Evolutionary conservation across 1,140 invertebrate species (phyloP), one percentile per base, ranked within the genome.

Genomic region (Drosophila micromelanica): DNA sequence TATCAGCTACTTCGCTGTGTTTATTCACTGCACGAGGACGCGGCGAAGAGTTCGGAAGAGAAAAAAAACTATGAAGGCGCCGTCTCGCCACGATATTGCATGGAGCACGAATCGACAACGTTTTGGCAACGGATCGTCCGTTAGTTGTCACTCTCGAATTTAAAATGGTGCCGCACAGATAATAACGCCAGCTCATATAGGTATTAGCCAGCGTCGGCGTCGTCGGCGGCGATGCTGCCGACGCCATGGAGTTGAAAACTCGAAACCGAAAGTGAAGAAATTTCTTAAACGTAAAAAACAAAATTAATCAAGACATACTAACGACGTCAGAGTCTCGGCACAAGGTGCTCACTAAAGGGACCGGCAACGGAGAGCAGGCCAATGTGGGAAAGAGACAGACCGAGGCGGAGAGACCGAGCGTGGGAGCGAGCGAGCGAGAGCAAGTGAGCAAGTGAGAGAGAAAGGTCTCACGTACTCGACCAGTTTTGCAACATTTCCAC

Each of bases 101-200:
- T 52, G 52, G 45, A 32, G 27, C 15, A 38, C 35, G 52, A 40
- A 73, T 52, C 52, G 43, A 55, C 43, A 35, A 59, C 37, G 46
- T 48, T 55, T 62, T 43, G 54, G 56, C 48, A 51, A 69, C 52
- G 57, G 73, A 38, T 61, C 61, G 79, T 80, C 80, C 81, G 90
- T 76, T 74, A 75, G 75, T 91, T 87, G 75, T 84, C 90, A 81
- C 85, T 84, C 76, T 82, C 82, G 78, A 74, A 71, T 87, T 84
- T 38, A 87, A 91, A 91, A 91, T 91, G 90, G 76, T 91, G 81
- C 73, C 67, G 78, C 69, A 64, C 46, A 71, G 86, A 87, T 91
- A 85, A 80, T 87, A 90, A 77, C 90, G 76, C 69, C 76, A 90
- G 73, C 60, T 91, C 90, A 90, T 91, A 91, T 91, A 91, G 74